Percentiles rank a stretch among this genome's conserved stretches.
Evolutionary conservation across 2,888 invertebrate species (phyloP).

Genomic region (Caenorhabditis macrosperma): DNA sequence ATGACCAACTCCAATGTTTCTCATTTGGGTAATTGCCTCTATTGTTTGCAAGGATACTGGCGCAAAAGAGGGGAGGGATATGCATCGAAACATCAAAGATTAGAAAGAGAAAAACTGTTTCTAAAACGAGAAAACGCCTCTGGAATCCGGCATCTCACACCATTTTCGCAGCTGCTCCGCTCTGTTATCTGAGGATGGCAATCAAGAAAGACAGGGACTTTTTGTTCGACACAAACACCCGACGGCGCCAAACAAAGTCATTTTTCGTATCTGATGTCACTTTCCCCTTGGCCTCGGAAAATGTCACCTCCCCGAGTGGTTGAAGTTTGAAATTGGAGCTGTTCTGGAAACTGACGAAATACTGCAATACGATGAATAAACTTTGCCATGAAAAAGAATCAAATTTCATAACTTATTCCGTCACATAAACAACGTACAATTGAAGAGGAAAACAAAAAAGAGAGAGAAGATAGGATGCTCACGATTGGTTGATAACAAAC

Average conservation of each 20-base stretch:
- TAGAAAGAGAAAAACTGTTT: background rate
- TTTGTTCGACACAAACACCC: slow-evolving; percentile 53
- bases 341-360: slow-evolving; percentile 6
- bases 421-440: background rate
- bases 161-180: slow-evolving; percentile 40
- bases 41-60: background rate
- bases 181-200: slow-evolving; percentile 52
- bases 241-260: slow-evolving; percentile 27
- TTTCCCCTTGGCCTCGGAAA: slow-evolving; percentile 21
- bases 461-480: too few relatives aligned
- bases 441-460: background rate
- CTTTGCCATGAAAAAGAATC: slow-evolving; percentile 15
- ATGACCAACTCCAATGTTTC: too few relatives aligned
- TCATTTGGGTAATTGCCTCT: background rate
- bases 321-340: slow-evolving; percentile 40
- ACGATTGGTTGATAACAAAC: too few relatives aligned
- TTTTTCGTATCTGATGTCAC: slow-evolving; percentile 54
- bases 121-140: slow-evolving; percentile 22
- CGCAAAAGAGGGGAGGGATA: background rate
- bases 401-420: background rate
- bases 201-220: slow-evolving; percentile 55
- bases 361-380: slow-evolving; percentile 14
- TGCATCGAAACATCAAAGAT: background rate
- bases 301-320: slow-evolving; percentile 30
- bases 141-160: slow-evolving; percentile 43